These are phyloP conservation scores for Plectrocnemia conspersa DNA, from an alignment of 1,140 invertebrate species.

Conservation along the genomic window DNA sequence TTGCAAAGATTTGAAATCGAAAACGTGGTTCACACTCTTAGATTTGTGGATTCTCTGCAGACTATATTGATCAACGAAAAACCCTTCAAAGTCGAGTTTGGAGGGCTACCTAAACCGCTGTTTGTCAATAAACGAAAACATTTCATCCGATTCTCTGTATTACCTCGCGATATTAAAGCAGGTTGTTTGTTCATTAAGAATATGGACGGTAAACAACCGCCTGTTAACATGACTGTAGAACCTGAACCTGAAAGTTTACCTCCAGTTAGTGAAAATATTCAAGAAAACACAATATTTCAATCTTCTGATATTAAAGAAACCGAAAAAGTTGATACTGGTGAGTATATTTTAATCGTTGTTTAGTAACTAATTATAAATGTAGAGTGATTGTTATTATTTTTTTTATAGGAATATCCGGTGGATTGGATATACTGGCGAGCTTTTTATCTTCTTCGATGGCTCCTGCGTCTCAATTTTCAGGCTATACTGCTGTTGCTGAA, in stretches of 20 bases:
- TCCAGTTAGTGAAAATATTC: too few species aligned
- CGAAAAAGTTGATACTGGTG: slow-evolving; percentile 3
- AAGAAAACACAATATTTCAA: too few species aligned
- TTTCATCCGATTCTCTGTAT: slow-evolving; percentile 69
- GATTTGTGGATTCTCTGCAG: slow-evolving; percentile 72
- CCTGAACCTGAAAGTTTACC: not conserved
- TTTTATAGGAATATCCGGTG: slow-evolving; percentile 36
- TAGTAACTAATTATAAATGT: slow-evolving; percentile 7
- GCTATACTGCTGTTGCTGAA: slow-evolving; percentile 46
- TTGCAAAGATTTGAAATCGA: slow-evolving; percentile 76
- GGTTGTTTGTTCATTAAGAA: slow-evolving; percentile 64
- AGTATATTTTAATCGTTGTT: not conserved
- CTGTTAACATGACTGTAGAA: not conserved
- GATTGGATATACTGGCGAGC: slow-evolving; percentile 60
- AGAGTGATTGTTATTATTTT: slow-evolving; percentile 29
- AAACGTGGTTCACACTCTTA: slow-evolving; percentile 66
- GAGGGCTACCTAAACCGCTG: slow-evolving; percentile 85
- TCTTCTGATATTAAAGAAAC: not conserved
- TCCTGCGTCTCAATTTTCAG: slow-evolving; percentile 50
- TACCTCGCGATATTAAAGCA: slow-evolving; percentile 69
- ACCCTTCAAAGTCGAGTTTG: slow-evolving; percentile 81
- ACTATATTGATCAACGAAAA: slow-evolving; percentile 79
- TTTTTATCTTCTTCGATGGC: slow-evolving; percentile 58
- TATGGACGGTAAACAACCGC: slow-evolving; percentile 54
- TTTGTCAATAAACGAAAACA: slow-evolving; percentile 74